A percentile compares a stretch with the other conserved stretches of the same genome.
Conservation (phyloP, 2,113 vertebrate species). For the Cyanoderma ruficeps region DNA sequence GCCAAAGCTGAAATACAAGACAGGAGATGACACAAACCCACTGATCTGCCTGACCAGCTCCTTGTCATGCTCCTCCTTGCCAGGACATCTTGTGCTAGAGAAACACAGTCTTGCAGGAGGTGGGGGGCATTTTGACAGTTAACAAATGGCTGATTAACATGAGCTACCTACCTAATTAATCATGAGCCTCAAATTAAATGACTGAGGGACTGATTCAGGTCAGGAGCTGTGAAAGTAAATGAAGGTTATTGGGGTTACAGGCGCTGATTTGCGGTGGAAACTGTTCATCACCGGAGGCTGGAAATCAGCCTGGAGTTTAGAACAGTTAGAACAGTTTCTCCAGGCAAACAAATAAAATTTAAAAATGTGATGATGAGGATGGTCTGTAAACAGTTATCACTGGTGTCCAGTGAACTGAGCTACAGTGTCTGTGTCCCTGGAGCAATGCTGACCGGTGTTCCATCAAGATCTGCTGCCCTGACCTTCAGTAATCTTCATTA, state of each 20-base stretch:
- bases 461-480: neutral
- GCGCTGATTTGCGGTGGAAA: neutral
- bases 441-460: neutral
- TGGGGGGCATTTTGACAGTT: constrained; percentile 16
- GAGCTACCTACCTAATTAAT: constrained; percentile 43
- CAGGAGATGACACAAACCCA: constrained; percentile 7
- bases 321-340: neutral
- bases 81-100: constrained; percentile 1
- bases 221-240: neutral
- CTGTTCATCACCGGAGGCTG: neutral
- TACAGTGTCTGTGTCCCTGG: neutral
- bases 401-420: neutral
- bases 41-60: neutral
- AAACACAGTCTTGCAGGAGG: neutral
- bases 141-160: constrained; percentile 51
- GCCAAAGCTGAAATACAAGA: constrained; percentile 2
- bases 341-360: neutral
- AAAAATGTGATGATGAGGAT: neutral
- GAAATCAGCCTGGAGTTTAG: neutral
- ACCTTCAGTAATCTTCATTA: neutral
- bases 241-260: neutral
- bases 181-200: constrained; percentile 26
- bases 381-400: neutral
- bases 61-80: neutral
- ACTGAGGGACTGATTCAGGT: neutral